Evolutionary conservation across 2,888 invertebrate species (phyloP), one percentile per base, ranked within the genome.

Genomic region (Chouioia cunea): DNA sequence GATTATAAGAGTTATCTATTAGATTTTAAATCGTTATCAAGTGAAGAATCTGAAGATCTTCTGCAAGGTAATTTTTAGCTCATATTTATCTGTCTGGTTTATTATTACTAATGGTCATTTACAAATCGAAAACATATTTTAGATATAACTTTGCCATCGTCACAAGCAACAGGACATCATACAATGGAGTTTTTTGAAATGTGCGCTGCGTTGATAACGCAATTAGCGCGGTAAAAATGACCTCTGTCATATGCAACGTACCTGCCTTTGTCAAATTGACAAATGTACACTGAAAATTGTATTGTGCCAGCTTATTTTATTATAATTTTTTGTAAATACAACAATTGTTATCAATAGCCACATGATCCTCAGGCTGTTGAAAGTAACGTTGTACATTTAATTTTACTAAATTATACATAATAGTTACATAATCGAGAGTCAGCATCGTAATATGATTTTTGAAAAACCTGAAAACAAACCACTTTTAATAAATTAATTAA

Each of bases 111-210:
- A 14, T 47, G 27, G 58, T 60, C 43, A 10, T 54, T 47, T 59
- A 4, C 1, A 43, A 47, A 52, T 44, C n/a, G 44, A 15, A 15
- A 50, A 53, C 59, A 12, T 60, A 23, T 63, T 64, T 0, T 18
- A 70, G 66, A 74, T 56, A 56, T 57, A 56, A 56, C 79, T 65
- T 74, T 80, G 70, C 73, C 75, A 54, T 80, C 82, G 44, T 82
- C 86, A 44, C 79, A 86, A 58, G 77, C 84, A 74, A 74, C 84
- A 75, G 80, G 86, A 56, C 97, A 99, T 83, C 97, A 97, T 86
- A 99, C 99, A 1, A 97, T 99, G 95, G 99, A 99, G 88, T 99
- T 99, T 88, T 99, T 99, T 83, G 99, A 99, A 88, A 99, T 99
- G 97, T 99, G 99, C 87, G 97, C 99, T 20, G 96, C 97, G 2